Evolutionary conservation across 2,113 vertebrate species (phyloP), one percentile per base, ranked within the genome.

Genomic region (Amblyornis subalaris): DNA sequence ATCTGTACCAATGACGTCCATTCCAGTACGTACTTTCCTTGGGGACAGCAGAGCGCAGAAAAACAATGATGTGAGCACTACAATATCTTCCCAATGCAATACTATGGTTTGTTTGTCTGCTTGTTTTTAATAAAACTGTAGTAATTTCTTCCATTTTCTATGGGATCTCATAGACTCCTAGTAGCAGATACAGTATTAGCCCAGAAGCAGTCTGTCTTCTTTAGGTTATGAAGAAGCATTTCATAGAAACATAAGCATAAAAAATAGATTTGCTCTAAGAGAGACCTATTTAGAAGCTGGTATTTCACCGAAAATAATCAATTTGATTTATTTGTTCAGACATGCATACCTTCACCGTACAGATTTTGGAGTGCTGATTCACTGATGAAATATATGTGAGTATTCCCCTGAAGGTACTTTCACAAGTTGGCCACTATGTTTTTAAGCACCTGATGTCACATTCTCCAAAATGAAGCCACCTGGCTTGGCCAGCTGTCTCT

Each of bases 121-220:
- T 88, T 73, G 33, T 62, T 90, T 94, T 96, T 90, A 93, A 94
- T 96, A 77, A 88, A 90, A 78, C 48, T 69, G 38, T 61, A 85
- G 36, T 72, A 79, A 74, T 86, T 91, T 91, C 64, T 87, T 91
- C 55, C n/a, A 36, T 92, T 94, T 88, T 91, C 58, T 54, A 10
- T 28, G 42, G 38, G 45, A 92, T 86, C 36, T 92, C 72, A 88
- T 36, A 74, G 72, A 64, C 51, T 83, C 38, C 64, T 88, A 53
- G 58, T 78, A 90, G 45, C 25, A 64, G 44, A 73, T 40, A 61
- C 17, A 60, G 55, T 67, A 85, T 83, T 83, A 88, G 13, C 33
- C 65, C 61, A 33, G 28, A 65, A 88, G 33, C 48, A 72, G 53
- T 61, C 35, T 57, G 14, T 47, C 64, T 60, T 91, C 6, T 64